phyloP scores from a whole-genome alignment of 2,797 vertebrate species.

The Astyanax mexicanus region DNA sequence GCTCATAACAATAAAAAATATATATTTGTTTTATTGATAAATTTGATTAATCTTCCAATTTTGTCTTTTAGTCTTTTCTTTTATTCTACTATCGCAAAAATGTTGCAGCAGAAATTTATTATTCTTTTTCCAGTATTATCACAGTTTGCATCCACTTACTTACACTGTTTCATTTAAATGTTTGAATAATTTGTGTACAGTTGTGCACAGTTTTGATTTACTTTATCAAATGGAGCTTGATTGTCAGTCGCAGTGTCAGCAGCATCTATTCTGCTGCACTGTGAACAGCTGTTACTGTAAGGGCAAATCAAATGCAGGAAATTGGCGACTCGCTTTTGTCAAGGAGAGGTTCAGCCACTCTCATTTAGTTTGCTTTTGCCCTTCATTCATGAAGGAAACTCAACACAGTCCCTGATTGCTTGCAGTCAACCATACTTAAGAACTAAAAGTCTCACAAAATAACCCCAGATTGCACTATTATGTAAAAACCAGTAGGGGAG shows the following conservation, averaged over 20 bases:
- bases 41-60: background rate
- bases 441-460: slow-evolving; percentile 47
- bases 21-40: too few relatives aligned
- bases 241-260: background rate
- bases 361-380: slow-evolving; percentile 13
- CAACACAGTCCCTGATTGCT: slow-evolving; percentile 64
- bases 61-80: background rate
- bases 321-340: slow-evolving; percentile 57
- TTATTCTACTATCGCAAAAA: too few relatives aligned
- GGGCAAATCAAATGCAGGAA: slow-evolving; percentile 69
- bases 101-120: too few relatives aligned
- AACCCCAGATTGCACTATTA: slow-evolving; percentile 71
- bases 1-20: too few relatives aligned
- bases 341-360: slow-evolving; percentile 1
- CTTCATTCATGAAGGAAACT: slow-evolving; percentile 58
- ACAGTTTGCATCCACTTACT: background rate
- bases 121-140: too few relatives aligned
- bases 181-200: slow-evolving; percentile 58
- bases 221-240: slow-evolving; percentile 41
- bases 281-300: slow-evolving; percentile 51
- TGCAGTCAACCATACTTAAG: slow-evolving; percentile 41
- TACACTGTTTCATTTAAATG: slow-evolving; percentile 8
- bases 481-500: slow-evolving; percentile 67
- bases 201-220: slow-evolving; percentile 44
- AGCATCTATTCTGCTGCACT: background rate